phyloP scores from a whole-genome alignment of 2,888 invertebrate species.

The Mythimna lalbum region DNA sequence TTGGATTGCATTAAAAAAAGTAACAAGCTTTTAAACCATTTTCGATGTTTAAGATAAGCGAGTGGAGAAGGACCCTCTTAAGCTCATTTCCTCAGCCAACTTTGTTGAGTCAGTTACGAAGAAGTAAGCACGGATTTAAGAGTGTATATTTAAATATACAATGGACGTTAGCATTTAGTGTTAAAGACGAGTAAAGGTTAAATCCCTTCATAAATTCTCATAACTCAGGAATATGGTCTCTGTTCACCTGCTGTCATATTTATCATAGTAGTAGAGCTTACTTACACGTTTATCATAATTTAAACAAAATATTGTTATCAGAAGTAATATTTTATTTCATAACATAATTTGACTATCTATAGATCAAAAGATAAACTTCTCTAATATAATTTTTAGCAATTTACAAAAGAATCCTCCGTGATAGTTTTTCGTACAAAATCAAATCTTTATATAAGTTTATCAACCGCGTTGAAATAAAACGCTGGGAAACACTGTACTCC shows the following conservation, averaged over 20 bases:
- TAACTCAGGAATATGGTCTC: background rate
- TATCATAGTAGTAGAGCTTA: background rate
- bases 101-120: background rate
- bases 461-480: background rate
- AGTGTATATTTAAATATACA: constrained; percentile 9
- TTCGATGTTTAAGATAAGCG: too few relatives aligned
- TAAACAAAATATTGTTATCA: too few relatives aligned
- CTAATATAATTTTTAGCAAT: background rate
- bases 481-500: background rate
- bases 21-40: too few relatives aligned
- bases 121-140: background rate
- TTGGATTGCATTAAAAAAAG: too few relatives aligned
- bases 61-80: too few relatives aligned
- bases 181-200: constrained; percentile 9
- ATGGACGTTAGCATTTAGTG: constrained; percentile 3
- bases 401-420: background rate
- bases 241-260: constrained; percentile 8
- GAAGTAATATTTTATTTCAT: background rate
- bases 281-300: background rate
- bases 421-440: background rate
- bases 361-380: background rate
- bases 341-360: background rate
- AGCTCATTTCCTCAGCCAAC: background rate
- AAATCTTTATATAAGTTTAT: constrained; percentile 3
- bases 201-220: background rate